Base-by-base conservation (phyloP, 2,797 vertebrate genomes). In the Rhabdophis nuchalis region DNA sequence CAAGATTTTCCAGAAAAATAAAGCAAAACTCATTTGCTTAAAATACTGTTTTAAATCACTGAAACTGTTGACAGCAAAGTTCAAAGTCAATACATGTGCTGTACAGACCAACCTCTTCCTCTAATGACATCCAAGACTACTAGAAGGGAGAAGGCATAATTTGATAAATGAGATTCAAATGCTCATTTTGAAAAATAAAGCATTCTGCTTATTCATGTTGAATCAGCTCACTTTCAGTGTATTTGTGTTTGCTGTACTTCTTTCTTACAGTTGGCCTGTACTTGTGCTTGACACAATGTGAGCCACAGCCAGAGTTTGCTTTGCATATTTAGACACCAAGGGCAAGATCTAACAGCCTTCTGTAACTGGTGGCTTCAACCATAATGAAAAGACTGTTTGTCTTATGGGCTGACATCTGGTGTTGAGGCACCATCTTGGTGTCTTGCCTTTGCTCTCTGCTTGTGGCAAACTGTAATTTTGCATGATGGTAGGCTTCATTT, bases 51-150 rank as follows among this genome's bases (percentile, higher is more conserved):
- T 92, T 92, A 92, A 58, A 90, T 50, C 41, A 52, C 14, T 77
- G 23, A 85, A 58, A 88, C 90, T 93, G 88, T 88, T 95, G 91
- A 56, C 89, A 57, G 27, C 10, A 8, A 16, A 86, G 94, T 95
- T 96, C 93, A 94, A 92, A 92, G 92, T 56, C 0, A 14, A 92
- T 58, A 94, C 89, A 88, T 61, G 46, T 52, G 9, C 25, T 91
- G 0, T 68, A 10, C 56, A 94, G 0, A 1, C 58, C 91, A 60
- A 52, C 13, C 52, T 92, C 11, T 0, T 96, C 93, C 94, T 93
- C 88, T 93, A 92, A 58, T 77, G 92, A 20, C 53, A 93, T 91
- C 85, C 18, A 32, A 86, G 89, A 86, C 29, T 25, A 87, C 86
- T 88, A 54, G 36, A 29, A n/a, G 14, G 88, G 12, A n/a, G 54